These are phyloP conservation scores for Varanus salvator DNA, from an alignment of 2,113 vertebrate genomes.

Conservation along the genomic window DNA sequence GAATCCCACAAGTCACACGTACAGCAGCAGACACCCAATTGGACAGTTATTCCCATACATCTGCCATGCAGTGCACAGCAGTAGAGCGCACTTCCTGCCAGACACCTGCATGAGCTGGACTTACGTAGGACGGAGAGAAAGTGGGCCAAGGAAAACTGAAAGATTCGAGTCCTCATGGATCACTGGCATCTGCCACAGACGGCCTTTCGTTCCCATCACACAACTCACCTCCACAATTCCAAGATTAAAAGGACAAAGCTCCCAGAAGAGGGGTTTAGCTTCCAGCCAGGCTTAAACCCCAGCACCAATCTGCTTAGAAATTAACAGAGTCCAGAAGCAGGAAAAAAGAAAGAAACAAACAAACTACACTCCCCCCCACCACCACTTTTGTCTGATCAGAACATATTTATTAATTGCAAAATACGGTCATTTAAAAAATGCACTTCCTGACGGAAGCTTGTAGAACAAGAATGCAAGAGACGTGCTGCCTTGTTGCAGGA, in stretches of 20 bases:
- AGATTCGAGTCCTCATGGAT: too few relatives aligned
- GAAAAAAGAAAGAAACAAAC: constrained; percentile 6
- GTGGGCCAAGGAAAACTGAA: too few relatives aligned
- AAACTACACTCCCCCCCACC: constrained; percentile 39
- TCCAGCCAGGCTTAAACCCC: not conserved
- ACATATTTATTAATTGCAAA: constrained; percentile 59
- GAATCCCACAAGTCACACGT: too few relatives aligned
- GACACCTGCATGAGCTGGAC: too few relatives aligned
- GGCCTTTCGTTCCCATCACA: not conserved
- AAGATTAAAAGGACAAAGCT: not conserved
- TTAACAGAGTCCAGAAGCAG: not conserved
- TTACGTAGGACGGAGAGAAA: too few relatives aligned
- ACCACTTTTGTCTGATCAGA: not conserved
- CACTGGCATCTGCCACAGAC: not conserved
- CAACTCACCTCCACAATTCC: not conserved
- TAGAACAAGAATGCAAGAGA: not conserved
- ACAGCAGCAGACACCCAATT: too few relatives aligned
- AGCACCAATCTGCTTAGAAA: not conserved
- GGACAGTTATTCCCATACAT: too few relatives aligned
- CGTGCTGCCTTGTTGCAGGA: constrained; percentile 14
- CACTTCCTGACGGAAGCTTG: not conserved
- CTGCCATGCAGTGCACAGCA: too few relatives aligned
- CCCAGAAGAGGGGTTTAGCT: not conserved
- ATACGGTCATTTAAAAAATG: not conserved
- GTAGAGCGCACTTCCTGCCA: too few relatives aligned